These are phyloP conservation scores for Chouioia cunea DNA, from an alignment of 2,888 invertebrate species.

Conservation along the genomic window DNA sequence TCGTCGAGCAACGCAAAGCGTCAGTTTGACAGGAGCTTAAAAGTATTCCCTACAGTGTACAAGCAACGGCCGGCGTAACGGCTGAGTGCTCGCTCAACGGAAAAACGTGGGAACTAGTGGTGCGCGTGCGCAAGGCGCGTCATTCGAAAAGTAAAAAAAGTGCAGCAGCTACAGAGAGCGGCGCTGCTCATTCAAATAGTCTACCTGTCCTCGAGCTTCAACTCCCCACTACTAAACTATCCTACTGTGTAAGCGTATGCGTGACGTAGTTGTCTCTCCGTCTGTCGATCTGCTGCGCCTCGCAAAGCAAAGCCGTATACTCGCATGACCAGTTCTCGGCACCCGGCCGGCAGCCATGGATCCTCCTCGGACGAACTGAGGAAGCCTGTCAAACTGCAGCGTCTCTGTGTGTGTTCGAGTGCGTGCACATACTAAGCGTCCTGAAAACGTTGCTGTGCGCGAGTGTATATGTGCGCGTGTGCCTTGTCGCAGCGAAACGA, in stretches of 20 bases:
- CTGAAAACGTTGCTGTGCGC: conserved; percentile 11
- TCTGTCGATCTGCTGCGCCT: neutral
- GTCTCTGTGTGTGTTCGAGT: too few relatives aligned
- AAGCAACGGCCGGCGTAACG: conserved; percentile 36
- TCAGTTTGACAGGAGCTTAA: neutral
- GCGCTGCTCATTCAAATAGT: conserved; percentile 1
- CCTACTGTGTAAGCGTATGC: neutral
- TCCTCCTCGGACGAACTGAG: neutral
- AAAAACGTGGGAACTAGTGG: conserved; percentile 67
- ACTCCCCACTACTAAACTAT: neutral
- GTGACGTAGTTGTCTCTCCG: neutral
- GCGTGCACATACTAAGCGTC: neutral
- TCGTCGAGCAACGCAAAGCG: neutral
- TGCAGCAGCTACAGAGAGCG: neutral
- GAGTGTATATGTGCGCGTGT: neutral
- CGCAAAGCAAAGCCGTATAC: conserved; percentile 34
- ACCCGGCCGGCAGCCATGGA: conserved; percentile 47
- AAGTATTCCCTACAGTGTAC: too few relatives aligned
- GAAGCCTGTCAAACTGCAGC: neutral
- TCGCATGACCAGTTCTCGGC: conserved; percentile 59
- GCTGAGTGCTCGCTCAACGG: conserved; percentile 58
- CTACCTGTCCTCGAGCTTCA: neutral
- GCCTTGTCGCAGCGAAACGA: neutral
- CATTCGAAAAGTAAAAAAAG: conserved; percentile 17
- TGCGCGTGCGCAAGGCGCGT: conserved; percentile 9